Base-by-base conservation (phyloP, 2,888 invertebrate species). In the Therioaphis trifolii region DNA sequence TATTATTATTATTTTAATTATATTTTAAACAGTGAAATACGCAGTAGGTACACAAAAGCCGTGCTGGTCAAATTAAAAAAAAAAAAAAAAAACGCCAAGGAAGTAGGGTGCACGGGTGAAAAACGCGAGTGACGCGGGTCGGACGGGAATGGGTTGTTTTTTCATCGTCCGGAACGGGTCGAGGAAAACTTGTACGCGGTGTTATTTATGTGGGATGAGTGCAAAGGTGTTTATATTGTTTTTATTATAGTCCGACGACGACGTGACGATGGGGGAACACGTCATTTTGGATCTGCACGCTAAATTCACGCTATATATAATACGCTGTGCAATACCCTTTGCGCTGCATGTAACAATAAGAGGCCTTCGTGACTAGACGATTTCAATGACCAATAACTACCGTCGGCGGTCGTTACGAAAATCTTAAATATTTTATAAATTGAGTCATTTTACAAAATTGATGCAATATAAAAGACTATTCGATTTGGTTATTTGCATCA, bases 331-430 rank as follows among this genome's bases (percentile, higher is more conserved):
- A 21, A 72, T 75, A 58, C 18, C 58, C 12, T 75, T 75, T 75
- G 24, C 40, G 55, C 55, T n/a, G n/a, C n/a, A 4, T 55, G 58
- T 76, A 63, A 7, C 35, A 35, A 35, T 35, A 49, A 77, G 21
- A 49, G 29, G 43, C 29, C 0, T 77, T 77, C 66, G 77, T 77
- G 63, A 77, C 77, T 77, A 61, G 75, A 61, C 46, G 43, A 76
- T 76, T 76, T 76, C 58, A 76, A 61, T 76, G 49, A 77, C 77
- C 49, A 63, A 76, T 76, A 76, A 49, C 29, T 52, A 76, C 35
- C 52, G 5, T 77, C 15, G 7, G 18, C 5, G 66, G 24, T 66
- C 24, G 77, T 77, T 46, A 40, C 35, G 35, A 52, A 78, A 78
- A 78, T 78, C 40, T 66, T 35, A 24, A 49, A 35, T 68, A 52